These are phyloP conservation scores for Kobus ellipsiprymnus DNA, from an alignment of 2,113 vertebrate species.

Conservation along the genomic window DNA sequence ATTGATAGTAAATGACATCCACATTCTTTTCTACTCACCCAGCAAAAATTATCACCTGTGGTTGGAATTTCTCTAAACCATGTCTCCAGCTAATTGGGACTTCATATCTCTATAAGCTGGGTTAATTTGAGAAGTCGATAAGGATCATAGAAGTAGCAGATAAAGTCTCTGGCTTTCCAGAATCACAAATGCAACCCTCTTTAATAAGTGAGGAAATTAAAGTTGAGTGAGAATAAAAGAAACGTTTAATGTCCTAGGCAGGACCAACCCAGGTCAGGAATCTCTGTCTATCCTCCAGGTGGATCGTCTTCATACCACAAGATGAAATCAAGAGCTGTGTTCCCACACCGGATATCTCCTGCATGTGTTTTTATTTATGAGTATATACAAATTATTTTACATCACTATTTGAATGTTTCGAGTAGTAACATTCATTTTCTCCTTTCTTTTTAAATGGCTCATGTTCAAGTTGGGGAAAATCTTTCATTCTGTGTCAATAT, in stretches of 20 bases:
- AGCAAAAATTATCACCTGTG: slow-evolving; percentile 30
- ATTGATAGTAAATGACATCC: slow-evolving; percentile 29
- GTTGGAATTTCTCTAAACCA: slow-evolving; percentile 17
- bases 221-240: neutral
- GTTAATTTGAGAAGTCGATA: neutral
- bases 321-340: neutral
- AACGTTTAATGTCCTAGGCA: neutral
- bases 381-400: neutral
- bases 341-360: neutral
- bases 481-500: neutral
- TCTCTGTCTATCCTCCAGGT: neutral
- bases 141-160: neutral
- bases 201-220: neutral
- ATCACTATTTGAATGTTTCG: neutral
- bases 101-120: neutral
- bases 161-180: neutral
- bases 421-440: neutral
- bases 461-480: neutral
- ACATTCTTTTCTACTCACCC: slow-evolving; percentile 13
- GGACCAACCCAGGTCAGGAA: neutral
- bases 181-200: neutral
- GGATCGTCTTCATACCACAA: neutral
- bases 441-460: neutral
- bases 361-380: neutral
- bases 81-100: neutral